Percentiles rank a stretch among this genome's conserved stretches.
These are phyloP conservation scores for Andrena dorsata DNA, from an alignment of 2,888 invertebrate genomes.

Conservation along the genomic window DNA sequence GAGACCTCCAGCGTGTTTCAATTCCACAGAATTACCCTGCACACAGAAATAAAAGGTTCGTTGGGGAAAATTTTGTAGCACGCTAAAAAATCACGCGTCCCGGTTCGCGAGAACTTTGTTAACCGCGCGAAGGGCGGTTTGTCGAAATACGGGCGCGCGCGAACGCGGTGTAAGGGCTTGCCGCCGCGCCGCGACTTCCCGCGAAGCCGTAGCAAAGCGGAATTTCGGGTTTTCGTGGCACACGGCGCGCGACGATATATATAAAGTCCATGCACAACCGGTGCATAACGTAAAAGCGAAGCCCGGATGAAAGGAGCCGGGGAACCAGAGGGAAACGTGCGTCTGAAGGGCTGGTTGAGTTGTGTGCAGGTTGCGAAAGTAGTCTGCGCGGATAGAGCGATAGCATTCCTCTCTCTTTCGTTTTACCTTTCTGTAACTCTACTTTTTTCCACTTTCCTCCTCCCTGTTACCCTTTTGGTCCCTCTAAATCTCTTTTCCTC, in stretches of 20 bases:
- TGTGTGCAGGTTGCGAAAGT: constrained; percentile 64
- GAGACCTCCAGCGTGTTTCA: not conserved
- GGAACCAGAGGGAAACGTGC: constrained; percentile 60
- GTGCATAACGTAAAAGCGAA: constrained; percentile 71
- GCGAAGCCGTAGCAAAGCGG: constrained; percentile 58
- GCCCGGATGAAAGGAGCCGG: constrained; percentile 65
- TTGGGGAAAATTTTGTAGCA: not conserved
- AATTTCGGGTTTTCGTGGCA: constrained; percentile 68
- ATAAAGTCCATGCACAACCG: constrained; percentile 59
- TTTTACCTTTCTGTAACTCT: constrained; percentile 27
- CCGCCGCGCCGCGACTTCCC: constrained; percentile 29
- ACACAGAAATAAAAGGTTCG: not conserved
- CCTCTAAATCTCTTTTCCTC: not conserved
- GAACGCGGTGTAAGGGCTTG: constrained; percentile 21
- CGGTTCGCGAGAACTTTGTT: constrained; percentile 44
- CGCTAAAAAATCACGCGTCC: not conserved
- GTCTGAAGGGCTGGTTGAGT: constrained; percentile 68
- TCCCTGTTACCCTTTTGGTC: not conserved
- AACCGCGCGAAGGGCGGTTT: constrained; percentile 21
- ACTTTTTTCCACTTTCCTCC: not conserved
- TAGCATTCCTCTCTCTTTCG: constrained; percentile 48
- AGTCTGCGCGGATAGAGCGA: constrained; percentile 58
- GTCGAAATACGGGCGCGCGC: constrained; percentile 37
- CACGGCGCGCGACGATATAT: constrained; percentile 50
- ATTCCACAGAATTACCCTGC: not conserved